phyloP scores from a whole-genome alignment of 2,113 vertebrate genomes.

The Anoplopoma fimbria region DNA sequence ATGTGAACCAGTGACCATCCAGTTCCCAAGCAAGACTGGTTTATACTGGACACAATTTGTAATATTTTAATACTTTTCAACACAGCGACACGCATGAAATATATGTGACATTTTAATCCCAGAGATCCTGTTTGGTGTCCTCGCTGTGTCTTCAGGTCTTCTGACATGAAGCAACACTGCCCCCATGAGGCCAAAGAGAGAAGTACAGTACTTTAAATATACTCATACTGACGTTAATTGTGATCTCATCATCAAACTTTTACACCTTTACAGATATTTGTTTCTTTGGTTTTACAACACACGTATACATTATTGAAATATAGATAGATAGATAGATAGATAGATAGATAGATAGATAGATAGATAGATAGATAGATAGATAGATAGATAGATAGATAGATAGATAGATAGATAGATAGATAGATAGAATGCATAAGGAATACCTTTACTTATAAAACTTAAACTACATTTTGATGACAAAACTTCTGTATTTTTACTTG shows the following conservation, averaged over 20 bases:
- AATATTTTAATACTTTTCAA: not conserved
- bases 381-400: no score
- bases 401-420: no score
- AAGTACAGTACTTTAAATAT: not conserved
- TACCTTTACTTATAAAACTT: no score
- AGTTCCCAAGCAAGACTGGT: no score
- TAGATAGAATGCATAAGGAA: no score
- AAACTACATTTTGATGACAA: no score
- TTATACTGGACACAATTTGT: not conserved
- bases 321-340: no score
- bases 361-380: no score
- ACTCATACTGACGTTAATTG: not conserved
- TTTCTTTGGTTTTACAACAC: not conserved
- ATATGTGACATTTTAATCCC: not conserved
- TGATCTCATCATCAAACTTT: not conserved
- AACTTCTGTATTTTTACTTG: no score
- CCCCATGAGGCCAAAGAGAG: constrained; percentile 25
- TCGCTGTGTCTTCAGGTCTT: not conserved
- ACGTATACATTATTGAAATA: not conserved
- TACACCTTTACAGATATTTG: not conserved
- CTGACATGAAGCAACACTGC: constrained; percentile 33
- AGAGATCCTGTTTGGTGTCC: not conserved
- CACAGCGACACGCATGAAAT: not conserved
- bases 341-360: no score
- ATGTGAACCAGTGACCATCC: no score